Evolutionary conservation across 64 coral and sea anemone species (phyloP), one percentile per base, ranked within the genome.

Genomic region (Stichodactyla helianthus): DNA sequence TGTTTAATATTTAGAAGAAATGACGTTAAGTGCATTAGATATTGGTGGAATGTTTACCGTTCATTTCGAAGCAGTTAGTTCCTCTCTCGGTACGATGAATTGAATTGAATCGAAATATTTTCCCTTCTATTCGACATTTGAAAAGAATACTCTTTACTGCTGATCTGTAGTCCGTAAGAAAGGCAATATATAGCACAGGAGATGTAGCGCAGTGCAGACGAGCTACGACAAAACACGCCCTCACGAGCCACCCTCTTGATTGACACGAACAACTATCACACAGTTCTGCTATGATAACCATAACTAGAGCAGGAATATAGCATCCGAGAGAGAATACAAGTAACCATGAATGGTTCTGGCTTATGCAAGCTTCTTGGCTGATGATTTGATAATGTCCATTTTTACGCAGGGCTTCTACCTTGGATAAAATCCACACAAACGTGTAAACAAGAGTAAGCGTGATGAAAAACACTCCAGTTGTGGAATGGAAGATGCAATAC

Each of bases 61-160:
- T 81, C 78, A 81, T 81, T 20, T 81, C 78, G 53, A 81, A 81
- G 17, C 78, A 81, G 20, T 81, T 81, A 52, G 54, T 51, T 54
- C 53, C 78, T 52, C 78, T 81, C 78, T 52, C 78, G 10, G 31
- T 54, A 9, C 78, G 78, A 81, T 54, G 78, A 52, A 81, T 20
- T 52, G 78, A 81, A 81, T 54, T 52, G 6, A 81, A 20, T 51
- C 17, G 50, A 52, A 54, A 54, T 54, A 31, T 10, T 74, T 74
- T 74, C 26, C 52, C 51, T 52, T 51, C 50, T 1, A 52, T 54
- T 54, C 35, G n/a, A 15, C 52, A 52, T 54, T 81, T 81, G n/a
- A 81, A 81, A 15, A 81, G 16, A 51, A 81, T 81, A 53, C 52
- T 53, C 26, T 22, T 81, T 7, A 81, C 53, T 19, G 78, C 78